Percentiles rank a stretch among this genome's conserved stretches.
phyloP scores from a whole-genome alignment of 2,113 vertebrate species.

The Rhineura floridana region DNA sequence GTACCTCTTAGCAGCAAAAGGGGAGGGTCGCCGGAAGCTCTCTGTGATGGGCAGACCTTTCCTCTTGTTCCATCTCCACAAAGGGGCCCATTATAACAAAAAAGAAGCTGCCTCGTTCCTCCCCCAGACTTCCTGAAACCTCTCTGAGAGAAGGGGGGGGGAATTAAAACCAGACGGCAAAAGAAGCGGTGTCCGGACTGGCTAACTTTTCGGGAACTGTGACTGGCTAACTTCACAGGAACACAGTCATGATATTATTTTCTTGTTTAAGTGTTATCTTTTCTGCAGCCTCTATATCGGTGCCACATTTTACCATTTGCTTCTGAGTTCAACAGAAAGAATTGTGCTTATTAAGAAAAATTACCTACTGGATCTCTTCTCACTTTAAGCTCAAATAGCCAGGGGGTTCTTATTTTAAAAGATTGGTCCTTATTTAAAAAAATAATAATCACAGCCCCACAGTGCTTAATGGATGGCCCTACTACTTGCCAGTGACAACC shows the following conservation, averaged over 20 bases:
- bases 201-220: neutral
- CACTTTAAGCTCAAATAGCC: neutral
- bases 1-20: neutral
- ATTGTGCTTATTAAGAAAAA: neutral
- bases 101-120: conserved; percentile 68
- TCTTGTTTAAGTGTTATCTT: neutral
- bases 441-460: neutral
- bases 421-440: neutral
- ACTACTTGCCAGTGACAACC: neutral
- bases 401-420: neutral
- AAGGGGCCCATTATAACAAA: conserved; percentile 74
- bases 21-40: conserved; percentile 8
- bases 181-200: neutral
- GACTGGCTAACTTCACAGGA: neutral
- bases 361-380: neutral
- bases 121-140: conserved; percentile 77
- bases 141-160: conserved; percentile 14
- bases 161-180: neutral
- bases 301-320: neutral
- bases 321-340: neutral
- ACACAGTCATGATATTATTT: neutral
- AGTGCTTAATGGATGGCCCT: neutral
- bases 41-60: neutral
- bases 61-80: conserved; percentile 65
- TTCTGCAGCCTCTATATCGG: neutral